Base-by-base conservation (phyloP, 2,888 invertebrate species). In the Anarsia innoxiella region DNA sequence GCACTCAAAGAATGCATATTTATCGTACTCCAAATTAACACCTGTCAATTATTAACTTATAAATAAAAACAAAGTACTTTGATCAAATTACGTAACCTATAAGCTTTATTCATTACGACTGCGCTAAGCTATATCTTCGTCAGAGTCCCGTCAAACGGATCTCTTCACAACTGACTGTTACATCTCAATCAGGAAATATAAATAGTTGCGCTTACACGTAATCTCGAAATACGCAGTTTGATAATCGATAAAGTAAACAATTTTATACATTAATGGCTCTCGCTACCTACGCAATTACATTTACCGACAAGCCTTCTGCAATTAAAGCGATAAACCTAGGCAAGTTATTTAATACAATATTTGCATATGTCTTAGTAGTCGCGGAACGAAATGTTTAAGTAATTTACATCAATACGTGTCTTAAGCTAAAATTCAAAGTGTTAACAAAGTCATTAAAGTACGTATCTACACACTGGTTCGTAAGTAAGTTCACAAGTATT, bases 231-330 rank as follows among this genome's bases (percentile, higher is more conserved):
- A 61, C 54, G 37, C 47, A 45, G 57, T 62, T 64, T 65, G 57
- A 62, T 66, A 64, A 68, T 61, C 59, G 54, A 65, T 64, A 65
- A 61, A 62, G 56, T 69, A 62, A 66, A 68, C 62, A 46, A 43
- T 61, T 69, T 66, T 56, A 59, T 57, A 65, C 54, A 63, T 68
- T 60, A 66, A 66, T 61, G 53, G 47, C 48, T 39, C 44, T 52
- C 31, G 46, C 42, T 29, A 30, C 44, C 41, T 48, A 42, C 51
- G 53, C 45, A 45, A 53, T 46, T 53, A 41, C 48, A 46, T 45
- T 46, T 37, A 46, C 40, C 42, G 48, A 36, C 42, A 41, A 37
- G 47, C 53, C 55, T 46, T 43, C 38, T 37, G 51, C 58, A 66
- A 66, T 69, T 64, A 68, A 57, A 53, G 43, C 51, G 37, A 48